Evolutionary conservation across 2,113 vertebrate genomes (phyloP).

Genomic region (Nanorana parkeri): DNA sequence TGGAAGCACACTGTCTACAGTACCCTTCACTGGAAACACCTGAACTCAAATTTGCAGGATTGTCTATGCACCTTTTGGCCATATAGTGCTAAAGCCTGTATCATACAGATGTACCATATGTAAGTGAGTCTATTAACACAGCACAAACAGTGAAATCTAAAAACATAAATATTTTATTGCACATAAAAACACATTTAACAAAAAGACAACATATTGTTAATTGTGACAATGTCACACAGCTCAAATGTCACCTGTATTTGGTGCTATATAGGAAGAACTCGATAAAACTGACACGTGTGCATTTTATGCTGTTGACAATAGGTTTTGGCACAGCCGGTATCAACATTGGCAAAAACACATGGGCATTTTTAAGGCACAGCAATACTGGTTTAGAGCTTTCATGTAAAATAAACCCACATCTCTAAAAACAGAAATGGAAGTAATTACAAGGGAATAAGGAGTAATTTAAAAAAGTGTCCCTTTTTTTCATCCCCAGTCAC

Average conservation of each 20-base stretch:
- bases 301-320: slow-evolving; percentile 15
- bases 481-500: slow-evolving; percentile 34
- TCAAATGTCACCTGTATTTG: slow-evolving; percentile 25
- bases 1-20: too few relatives aligned
- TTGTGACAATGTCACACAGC: slow-evolving; percentile 8
- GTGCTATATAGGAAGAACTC: slow-evolving; percentile 33
- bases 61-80: too few relatives aligned
- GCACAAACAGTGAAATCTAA: slow-evolving; percentile 60
- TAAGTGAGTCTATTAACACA: not conserved
- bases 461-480: slow-evolving; percentile 23
- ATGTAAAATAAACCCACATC: slow-evolving; percentile 28
- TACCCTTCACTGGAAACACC: too few relatives aligned
- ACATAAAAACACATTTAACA: slow-evolving; percentile 66
- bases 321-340: slow-evolving; percentile 47
- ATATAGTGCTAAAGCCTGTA: too few relatives aligned
- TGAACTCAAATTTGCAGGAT: too few relatives aligned
- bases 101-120: too few relatives aligned
- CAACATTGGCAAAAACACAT: slow-evolving; percentile 47
- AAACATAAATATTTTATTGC: slow-evolving; percentile 79
- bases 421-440: slow-evolving; percentile 51
- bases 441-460: not conserved
- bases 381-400: slow-evolving; percentile 4
- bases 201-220: slow-evolving; percentile 29
- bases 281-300: slow-evolving; percentile 43
- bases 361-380: slow-evolving; percentile 28